Evolutionary conservation across 2,888 invertebrate genomes (phyloP), one percentile per base, ranked within the genome.

Genomic region (Hydrotaea cyrtoneurina): DNA sequence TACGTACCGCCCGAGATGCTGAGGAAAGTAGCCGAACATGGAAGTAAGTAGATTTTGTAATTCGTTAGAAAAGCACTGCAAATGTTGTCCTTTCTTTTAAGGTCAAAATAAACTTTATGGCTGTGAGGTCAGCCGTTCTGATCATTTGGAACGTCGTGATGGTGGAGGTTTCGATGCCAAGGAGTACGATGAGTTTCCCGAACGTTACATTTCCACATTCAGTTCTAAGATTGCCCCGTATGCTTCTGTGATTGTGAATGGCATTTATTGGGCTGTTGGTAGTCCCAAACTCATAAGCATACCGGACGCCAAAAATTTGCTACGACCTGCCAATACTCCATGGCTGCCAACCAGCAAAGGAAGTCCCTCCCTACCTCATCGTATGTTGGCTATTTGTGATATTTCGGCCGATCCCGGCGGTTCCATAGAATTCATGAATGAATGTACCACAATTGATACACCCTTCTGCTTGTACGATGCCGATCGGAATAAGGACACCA

Each of bases 401-500:
- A 99, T 99, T 89, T 98, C 98, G 0, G 99, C 99, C 0, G 99
- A 99, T 93, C 99, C 99, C 0, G 99, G 99, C 0, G 98, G 98
- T 78, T 98, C 98, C 53, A 98, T 99, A 80, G 99, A 99, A 91
- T 99, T 99, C 91, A 99, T 99, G 99, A 98, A 98, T 89, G 99
- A 99, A 91, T 99, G 99, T 91, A 99, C 99, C 0, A 99, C 99
- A 0, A 99, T 99, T 82, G 99, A 99, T 91, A 98, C 98, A 2
- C 99, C 99, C 0, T 99, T 99, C 93, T 98, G 98, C 91, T 94
- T 99, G n/a, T 99, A 99, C 91, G 99, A 99, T 91, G 99, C 99
- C 7, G 98, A 99, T 91, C 95, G 98, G 83, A 99, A 99, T 91
- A 98, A 98, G 92, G 98, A 98, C 89, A 97, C 97, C 0, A 98